A percentile compares a stretch with the other conserved stretches of the same genome.
phyloP scores from a whole-genome alignment of 2,888 invertebrate genomes.

The Drosophila lutescens region DNA sequence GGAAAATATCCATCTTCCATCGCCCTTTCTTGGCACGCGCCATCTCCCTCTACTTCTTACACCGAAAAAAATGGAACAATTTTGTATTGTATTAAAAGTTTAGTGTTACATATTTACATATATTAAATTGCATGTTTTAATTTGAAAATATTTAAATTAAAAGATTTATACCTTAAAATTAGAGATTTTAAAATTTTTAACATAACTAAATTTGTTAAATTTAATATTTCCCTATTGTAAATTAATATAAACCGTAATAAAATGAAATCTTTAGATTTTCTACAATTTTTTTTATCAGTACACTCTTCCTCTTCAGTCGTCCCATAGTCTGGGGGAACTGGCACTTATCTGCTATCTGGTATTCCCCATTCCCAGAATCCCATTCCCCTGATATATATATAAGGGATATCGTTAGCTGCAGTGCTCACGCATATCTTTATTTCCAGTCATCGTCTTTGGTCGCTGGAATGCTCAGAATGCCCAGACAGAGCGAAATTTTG shows the following conservation, averaged over 20 bases:
- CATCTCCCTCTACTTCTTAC: slow-evolving; percentile 9
- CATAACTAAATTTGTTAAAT: too few relatives aligned
- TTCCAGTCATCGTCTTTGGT: slow-evolving; percentile 25
- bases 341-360: slow-evolving; percentile 55
- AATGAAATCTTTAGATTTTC: too few relatives aligned
- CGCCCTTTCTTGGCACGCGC: slow-evolving; percentile 54
- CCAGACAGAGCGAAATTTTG: background rate
- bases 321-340: slow-evolving; percentile 58
- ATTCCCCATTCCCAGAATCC: slow-evolving; percentile 4
- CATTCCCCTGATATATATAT: slow-evolving; percentile 3
- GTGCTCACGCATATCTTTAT: slow-evolving; percentile 20
- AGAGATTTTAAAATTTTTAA: too few relatives aligned
- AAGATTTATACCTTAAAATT: too few relatives aligned
- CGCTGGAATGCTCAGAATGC: slow-evolving; percentile 7
- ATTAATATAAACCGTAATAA: too few relatives aligned
- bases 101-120: too few relatives aligned
- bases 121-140: too few relatives aligned
- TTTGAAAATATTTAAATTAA: too few relatives aligned
- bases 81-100: too few relatives aligned
- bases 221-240: too few relatives aligned
- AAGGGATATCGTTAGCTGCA: slow-evolving; percentile 31
- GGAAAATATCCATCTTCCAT: slow-evolving; percentile 2
- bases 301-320: slow-evolving; percentile 23
- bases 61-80: too few relatives aligned
- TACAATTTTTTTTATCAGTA: too few relatives aligned